Conservation (phyloP, 2,797 vertebrate genomes). For the Mus spretus region DNA sequence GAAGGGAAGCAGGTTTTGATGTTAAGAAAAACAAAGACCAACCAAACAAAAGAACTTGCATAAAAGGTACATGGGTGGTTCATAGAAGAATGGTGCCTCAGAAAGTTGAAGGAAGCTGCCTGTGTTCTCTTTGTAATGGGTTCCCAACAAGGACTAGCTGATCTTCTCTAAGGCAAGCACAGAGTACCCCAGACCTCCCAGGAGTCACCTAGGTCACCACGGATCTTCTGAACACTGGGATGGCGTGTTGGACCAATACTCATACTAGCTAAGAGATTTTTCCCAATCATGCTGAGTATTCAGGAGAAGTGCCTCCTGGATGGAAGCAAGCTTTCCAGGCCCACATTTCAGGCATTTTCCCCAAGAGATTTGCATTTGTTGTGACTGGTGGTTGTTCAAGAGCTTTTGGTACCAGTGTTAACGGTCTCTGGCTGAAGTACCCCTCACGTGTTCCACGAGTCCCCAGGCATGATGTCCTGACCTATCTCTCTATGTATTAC, state of each 20-base stretch:
- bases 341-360: background rate
- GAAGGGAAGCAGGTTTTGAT: background rate
- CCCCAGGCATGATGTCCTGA: background rate
- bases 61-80: background rate
- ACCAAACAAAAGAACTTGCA: background rate
- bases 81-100: background rate
- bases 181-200: background rate
- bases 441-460: too few relatives aligned
- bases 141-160: background rate
- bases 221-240: background rate
- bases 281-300: background rate
- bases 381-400: background rate
- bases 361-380: background rate
- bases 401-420: background rate
- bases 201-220: background rate
- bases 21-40: background rate
- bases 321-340: slow-evolving; percentile 1
- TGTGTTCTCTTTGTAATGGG: background rate
- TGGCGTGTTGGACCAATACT: background rate
- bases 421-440: background rate
- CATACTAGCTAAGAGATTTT: background rate
- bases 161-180: background rate
- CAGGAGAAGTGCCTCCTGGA: background rate
- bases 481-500: background rate
- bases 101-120: background rate